Percentiles rank a stretch among this genome's conserved stretches.
These are phyloP conservation scores for Borostomias antarcticus DNA, from an alignment of 2,797 vertebrate genomes.

Conservation along the genomic window DNA sequence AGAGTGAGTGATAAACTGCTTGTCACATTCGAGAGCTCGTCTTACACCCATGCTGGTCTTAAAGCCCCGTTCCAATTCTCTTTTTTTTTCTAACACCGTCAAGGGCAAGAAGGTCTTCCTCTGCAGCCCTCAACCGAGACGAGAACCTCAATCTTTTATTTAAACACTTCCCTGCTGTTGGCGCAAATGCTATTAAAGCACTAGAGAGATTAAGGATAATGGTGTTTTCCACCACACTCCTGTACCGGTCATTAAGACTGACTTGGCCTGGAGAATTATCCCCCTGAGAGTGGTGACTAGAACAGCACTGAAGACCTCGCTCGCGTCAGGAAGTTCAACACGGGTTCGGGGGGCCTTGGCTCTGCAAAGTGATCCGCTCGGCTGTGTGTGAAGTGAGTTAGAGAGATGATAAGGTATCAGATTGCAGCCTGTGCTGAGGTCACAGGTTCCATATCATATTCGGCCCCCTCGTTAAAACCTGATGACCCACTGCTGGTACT, in stretches of 20 bases:
- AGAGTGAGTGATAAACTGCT: constrained; percentile 51
- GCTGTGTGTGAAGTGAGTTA: constrained; percentile 24
- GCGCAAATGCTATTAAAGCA: not conserved
- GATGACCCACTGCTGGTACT: constrained; percentile 25
- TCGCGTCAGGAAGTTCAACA: not conserved
- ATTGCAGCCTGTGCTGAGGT: constrained; percentile 31
- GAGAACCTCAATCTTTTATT: constrained; percentile 24
- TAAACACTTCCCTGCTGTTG: constrained; percentile 15
- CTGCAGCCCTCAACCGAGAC: no score
- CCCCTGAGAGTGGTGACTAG: not conserved
- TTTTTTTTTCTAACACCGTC: constrained; percentile 46
- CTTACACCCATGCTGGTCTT: constrained; percentile 26
- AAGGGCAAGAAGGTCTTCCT: constrained; percentile 3
- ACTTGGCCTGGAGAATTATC: no score
- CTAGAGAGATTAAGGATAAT: not conserved
- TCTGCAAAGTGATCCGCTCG: constrained; percentile 13
- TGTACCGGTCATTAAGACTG: constrained; percentile 1
- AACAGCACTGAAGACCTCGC: no score
- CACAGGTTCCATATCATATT: constrained; percentile 35
- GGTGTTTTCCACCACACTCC: not conserved
- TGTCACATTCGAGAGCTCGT: constrained; percentile 25
- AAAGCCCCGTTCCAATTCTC: constrained; percentile 40
- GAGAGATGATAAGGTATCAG: constrained; percentile 38
- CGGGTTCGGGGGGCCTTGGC: not conserved
- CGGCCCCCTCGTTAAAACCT: constrained; percentile 20